phyloP scores from a whole-genome alignment of 2,888 invertebrate species.

The Liopterus haemorrhoidalis region DNA sequence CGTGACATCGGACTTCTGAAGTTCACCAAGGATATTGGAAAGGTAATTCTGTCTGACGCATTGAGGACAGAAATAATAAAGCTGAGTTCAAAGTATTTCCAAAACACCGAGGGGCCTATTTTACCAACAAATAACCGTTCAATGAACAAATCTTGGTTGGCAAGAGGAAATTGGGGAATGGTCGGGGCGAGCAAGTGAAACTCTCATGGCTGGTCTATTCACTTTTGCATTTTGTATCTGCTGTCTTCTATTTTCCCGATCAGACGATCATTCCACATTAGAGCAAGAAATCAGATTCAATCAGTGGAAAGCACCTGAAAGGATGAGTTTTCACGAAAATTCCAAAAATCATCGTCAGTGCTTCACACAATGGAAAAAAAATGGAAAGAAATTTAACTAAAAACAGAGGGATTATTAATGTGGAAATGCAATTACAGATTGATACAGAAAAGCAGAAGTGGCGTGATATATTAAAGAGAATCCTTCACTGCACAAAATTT shows the following conservation, averaged over 20 bases:
- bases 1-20: constrained; percentile 2
- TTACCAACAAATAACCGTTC: constrained; percentile 1
- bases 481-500: constrained; percentile 15
- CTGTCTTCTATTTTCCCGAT: constrained; percentile 10
- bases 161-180: constrained; percentile 2
- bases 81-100: constrained; percentile 5
- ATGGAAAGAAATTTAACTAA: constrained; percentile 3
- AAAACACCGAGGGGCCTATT: background rate
- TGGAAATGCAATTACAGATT: constrained; percentile 1
- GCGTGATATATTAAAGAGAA: constrained; percentile 10
- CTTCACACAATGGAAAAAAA: constrained; percentile 11
- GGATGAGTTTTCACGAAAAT: constrained; percentile 3
- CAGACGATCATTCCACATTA: constrained; percentile 3
- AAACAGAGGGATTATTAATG: constrained; percentile 10
- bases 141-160: constrained; percentile 9
- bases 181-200: constrained; percentile 3
- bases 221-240: constrained; percentile 5
- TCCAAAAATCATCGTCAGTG: constrained; percentile 5
- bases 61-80: constrained; percentile 1
- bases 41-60: background rate
- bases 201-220: constrained; percentile 3
- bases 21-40: background rate
- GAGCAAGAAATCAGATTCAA: constrained; percentile 8
- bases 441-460: constrained; percentile 5
- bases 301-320: constrained; percentile 7